Evolutionary conservation across 2,113 vertebrate genomes (phyloP).

Genomic region (Heterotilapia buettikoferi): DNA sequence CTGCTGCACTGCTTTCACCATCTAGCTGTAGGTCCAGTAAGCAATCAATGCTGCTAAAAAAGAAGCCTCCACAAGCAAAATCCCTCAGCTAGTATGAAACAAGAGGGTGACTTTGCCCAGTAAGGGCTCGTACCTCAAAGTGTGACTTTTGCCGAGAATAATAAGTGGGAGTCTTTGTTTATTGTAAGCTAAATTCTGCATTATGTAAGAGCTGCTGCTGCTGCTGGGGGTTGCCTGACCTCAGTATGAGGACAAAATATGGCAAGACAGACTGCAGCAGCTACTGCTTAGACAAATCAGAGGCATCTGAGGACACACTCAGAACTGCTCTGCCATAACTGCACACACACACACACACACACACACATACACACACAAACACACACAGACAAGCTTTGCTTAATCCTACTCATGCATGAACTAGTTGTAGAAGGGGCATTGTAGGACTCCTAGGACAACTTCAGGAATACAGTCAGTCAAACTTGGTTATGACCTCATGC

Average conservation of each 20-base stretch:
- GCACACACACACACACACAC: neutral
- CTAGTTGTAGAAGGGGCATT: neutral
- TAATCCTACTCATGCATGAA: neutral
- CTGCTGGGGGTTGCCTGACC: neutral
- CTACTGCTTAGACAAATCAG: neutral
- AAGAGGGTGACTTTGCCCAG: neutral
- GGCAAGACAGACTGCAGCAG: slow-evolving; percentile 10
- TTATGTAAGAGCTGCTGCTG: slow-evolving; percentile 16
- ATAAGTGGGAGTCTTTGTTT: neutral
- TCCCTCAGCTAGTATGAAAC: neutral
- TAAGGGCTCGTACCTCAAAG: neutral
- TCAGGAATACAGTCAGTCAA: neutral
- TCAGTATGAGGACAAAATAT: neutral
- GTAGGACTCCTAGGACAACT: neutral
- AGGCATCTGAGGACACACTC: neutral
- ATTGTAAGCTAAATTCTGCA: neutral
- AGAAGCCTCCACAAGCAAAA: neutral
- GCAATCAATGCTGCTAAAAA: neutral
- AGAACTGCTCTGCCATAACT: neutral
- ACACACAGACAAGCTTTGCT: neutral
- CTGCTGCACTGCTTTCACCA: neutral
- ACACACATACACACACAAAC: neutral
- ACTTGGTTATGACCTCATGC: neutral
- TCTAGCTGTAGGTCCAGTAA: neutral
- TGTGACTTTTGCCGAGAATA: neutral